A percentile compares a stretch with the other conserved stretches of the same genome.
phyloP scores from a whole-genome alignment of 2,797 vertebrate genomes.

The Alectoris magna region DNA sequence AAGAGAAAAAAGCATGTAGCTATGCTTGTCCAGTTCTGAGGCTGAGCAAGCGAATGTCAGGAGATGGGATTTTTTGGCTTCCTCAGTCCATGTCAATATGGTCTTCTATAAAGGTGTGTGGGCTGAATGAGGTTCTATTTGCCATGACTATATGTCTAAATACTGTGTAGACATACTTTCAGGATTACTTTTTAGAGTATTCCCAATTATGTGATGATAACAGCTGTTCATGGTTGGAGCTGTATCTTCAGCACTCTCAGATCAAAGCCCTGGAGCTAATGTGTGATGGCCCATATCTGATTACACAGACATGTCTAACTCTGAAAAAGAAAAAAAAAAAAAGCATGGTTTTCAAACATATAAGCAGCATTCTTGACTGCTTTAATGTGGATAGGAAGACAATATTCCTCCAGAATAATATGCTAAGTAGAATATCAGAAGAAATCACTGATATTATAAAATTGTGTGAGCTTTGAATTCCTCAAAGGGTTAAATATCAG shows the following conservation, averaged over 20 bases:
- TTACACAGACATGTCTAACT: not conserved
- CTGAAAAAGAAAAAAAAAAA: not conserved
- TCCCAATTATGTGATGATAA: not conserved
- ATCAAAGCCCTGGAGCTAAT: not conserved
- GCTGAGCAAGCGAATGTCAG: not conserved
- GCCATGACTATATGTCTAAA: not conserved
- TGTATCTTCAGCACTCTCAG: not conserved
- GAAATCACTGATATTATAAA: not conserved
- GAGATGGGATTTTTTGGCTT: not conserved
- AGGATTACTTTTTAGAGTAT: not conserved
- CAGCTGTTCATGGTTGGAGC: not conserved
- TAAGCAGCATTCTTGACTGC: not conserved
- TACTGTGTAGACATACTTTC: not conserved
- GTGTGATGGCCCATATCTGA: not conserved
- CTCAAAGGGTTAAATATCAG: not conserved
- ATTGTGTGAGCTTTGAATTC: not conserved
- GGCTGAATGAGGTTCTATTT: not conserved
- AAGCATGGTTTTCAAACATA: no score
- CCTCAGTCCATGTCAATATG: rapidly evolving
- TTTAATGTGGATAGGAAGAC: not conserved
- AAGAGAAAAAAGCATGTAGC: not conserved
- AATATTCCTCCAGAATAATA: not conserved
- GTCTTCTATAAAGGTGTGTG: not conserved
- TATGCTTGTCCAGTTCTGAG: not conserved
- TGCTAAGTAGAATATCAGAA: not conserved